Evolutionary conservation across 2,888 invertebrate genomes (phyloP), one percentile per base, ranked within the genome.

Genomic region (Synergus itoensis): DNA sequence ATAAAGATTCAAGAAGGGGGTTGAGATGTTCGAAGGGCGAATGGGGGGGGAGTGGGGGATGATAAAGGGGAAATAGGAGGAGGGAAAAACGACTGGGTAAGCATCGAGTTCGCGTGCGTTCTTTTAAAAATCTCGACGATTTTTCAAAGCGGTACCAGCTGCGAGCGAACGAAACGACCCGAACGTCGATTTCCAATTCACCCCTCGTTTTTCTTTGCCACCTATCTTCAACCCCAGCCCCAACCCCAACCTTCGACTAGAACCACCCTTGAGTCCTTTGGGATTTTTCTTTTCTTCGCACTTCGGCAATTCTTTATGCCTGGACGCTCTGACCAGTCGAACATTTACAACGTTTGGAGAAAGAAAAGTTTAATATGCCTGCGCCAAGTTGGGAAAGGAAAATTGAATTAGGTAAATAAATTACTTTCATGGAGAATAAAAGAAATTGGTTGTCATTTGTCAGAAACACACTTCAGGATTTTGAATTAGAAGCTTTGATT

Each of bases 131-230:
- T 83, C 84, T 83, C 84, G 82, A 84, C 85, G 84, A 87, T 87
- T 86, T 87, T 85, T 86, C 87, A 87, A 86, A 84, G 84, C 79
- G 83, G 84, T 78, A 84, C 77, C 86, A 85, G 84, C 85, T 86
- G 85, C 79, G 77, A 83, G 77, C 67, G 82, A 80, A 79, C 77
- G 76, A 79, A 73, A 79, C 79, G 81, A 81, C 73, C 77, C 76
- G 57, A 65, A 82, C 81, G 84, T 82, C 84, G 86, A 87, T 86
- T 86, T 86, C 81, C 85, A 87, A 87, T 87, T 87, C 85, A 83
- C 82, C 82, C 84, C 78, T 81, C 84, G 86, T 86, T 73, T 4
- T 48, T 73, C 48, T 73, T 73, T n/a, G 73, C 73, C 53, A 53
- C 53, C 73, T 36, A 53, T 73, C 36, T 16, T 11, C 36, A 73